Base-by-base conservation (phyloP, 2,888 invertebrate species). In the Microplitis manilae region DNA sequence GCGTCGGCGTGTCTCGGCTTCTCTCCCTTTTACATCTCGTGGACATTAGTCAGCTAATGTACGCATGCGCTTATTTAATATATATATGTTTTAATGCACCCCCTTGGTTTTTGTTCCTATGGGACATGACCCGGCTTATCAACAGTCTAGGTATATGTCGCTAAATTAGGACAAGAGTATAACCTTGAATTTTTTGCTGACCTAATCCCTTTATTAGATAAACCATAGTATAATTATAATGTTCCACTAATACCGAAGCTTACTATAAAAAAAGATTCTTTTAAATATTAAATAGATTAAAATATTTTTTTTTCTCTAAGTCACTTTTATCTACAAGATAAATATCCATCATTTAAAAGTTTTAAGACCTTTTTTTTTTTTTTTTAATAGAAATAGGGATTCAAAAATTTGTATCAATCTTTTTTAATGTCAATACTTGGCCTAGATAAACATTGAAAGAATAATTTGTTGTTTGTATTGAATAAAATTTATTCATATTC, bases 61-160 rank as follows among this genome's bases (percentile, higher is more conserved):
- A 17, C 73, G 73, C 73, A 73, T 73, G 73, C 73, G 73, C 59
- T 7, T 40, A 50, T 62, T 72, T 50, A 9, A 13, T 68, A 60
- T 30, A 70, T 50, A 13, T 39, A 30, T 68, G n/a, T 76, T 72
- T 68, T 68, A n/a, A 72, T 67, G n/a, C 40, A 68, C 72, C 60
- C 68, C 39, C 67, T 41, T 61, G 61, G 41, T 65, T 73, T 64
- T 73, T 68, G 6, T 59, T 73, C 75, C 70, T 68, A 73, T 77
- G 77, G 69, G 77, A 73, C 73, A 69, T 73, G 73, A 73, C 77
- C 73, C 64, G 64, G 73, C 73, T 77, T 73, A 17, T 72, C 41
- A 72, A 72, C 41, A 65, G 61, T 67, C 17, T 68, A 73, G 59
- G 39, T 60, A 59, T 60, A 71, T 17, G 15, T 73, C 61, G 30